Percentiles rank a stretch among this genome's conserved stretches.
phyloP scores from a whole-genome alignment of 2,888 invertebrate genomes.

The Automeris io region DNA sequence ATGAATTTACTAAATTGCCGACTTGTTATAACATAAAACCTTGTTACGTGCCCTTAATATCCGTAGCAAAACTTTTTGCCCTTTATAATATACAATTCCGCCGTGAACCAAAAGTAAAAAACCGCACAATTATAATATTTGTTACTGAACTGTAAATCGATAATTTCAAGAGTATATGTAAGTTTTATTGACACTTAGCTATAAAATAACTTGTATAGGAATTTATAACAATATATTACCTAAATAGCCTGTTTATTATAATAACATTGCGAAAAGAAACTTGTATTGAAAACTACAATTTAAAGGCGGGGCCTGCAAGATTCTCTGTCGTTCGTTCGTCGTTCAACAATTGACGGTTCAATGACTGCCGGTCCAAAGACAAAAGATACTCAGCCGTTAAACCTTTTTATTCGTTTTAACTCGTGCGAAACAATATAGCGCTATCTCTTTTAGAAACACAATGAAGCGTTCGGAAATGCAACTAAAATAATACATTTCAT shows the following conservation, averaged over 20 bases:
- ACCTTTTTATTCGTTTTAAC: conserved; percentile 13
- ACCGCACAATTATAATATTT: conserved; percentile 50
- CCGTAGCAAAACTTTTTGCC: conserved; percentile 24
- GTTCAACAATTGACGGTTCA: conserved; percentile 62
- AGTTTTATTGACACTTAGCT: not conserved
- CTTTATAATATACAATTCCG: conserved; percentile 32
- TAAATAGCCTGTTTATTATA: conserved; percentile 52
- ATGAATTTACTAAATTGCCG: conserved; percentile 48
- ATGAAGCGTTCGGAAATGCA: not conserved
- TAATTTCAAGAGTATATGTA: conserved; percentile 43
- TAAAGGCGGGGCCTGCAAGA: conserved; percentile 70
- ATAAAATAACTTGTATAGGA: conserved; percentile 8
- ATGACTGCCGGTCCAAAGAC: conserved; percentile 48
- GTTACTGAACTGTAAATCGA: conserved; percentile 57
- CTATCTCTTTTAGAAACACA: not conserved
- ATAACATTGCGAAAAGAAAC: conserved; percentile 64
- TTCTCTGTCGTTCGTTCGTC: conserved; percentile 64
- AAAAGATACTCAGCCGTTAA: conserved; percentile 18
- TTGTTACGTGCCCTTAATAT: conserved; percentile 23
- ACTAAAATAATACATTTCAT: too few relatives aligned
- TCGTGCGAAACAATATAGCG: not conserved
- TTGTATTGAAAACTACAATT: conserved; percentile 57
- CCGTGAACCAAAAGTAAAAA: conserved; percentile 36
- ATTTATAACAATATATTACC: conserved; percentile 39
- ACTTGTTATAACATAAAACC: conserved; percentile 43